Evolutionary conservation across 2,113 vertebrate genomes (phyloP).

Genomic region (Tympanuchus pallidicinctus): DNA sequence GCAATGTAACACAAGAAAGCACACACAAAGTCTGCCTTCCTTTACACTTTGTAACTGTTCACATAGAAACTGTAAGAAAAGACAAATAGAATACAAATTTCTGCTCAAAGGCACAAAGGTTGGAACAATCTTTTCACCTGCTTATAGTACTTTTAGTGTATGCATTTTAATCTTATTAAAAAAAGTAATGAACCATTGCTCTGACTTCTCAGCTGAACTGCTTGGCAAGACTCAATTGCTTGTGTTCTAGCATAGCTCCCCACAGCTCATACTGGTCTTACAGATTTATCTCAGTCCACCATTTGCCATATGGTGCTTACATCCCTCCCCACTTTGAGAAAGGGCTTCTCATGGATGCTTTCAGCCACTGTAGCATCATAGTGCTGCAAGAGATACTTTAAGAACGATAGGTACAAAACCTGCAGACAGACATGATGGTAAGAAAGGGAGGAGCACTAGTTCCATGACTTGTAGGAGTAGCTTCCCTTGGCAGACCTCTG

Average conservation of each 20-base stretch:
- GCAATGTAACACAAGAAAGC: neutral
- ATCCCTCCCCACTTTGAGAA: neutral
- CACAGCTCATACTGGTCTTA: neutral
- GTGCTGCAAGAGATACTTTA: neutral
- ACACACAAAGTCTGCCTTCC: neutral
- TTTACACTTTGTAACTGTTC: neutral
- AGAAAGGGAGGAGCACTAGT: neutral
- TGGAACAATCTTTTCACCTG: too few relatives aligned
- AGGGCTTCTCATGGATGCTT: fast-evolving
- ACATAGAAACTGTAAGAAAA: neutral
- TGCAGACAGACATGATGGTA: neutral
- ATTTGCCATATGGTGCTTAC: fast-evolving
- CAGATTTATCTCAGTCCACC: neutral
- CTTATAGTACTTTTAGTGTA: neutral
- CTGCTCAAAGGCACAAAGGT: neutral
- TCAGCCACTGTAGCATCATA: neutral
- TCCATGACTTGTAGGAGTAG: neutral
- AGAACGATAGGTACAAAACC: neutral
- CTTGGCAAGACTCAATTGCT: neutral
- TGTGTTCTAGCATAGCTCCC: neutral
- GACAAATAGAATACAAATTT: neutral
- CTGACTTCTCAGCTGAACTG: neutral
- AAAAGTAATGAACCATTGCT: neutral
- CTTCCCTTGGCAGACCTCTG: neutral
- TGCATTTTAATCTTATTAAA: neutral